phyloP scores from a whole-genome alignment of 2,888 invertebrate genomes.

The Branchipolynoe longqiensis region DNA sequence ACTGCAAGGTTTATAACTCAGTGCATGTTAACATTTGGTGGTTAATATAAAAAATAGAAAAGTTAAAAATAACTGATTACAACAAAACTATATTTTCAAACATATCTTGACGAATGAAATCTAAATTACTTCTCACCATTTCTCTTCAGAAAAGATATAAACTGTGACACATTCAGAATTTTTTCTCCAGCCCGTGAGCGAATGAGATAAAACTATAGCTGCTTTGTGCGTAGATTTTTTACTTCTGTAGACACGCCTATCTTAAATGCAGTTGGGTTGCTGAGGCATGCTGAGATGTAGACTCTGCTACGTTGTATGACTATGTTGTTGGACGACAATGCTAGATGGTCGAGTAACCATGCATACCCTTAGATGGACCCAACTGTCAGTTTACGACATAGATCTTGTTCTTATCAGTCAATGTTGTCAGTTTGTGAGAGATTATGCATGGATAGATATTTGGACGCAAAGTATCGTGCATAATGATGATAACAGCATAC shows the following conservation, averaged over 20 bases:
- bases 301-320: slow-evolving; percentile 34
- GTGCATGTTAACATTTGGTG: slow-evolving; percentile 51
- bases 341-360: neutral
- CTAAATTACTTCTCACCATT: too few species aligned
- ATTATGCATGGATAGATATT: slow-evolving; percentile 29
- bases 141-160: too few species aligned
- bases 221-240: slow-evolving; percentile 16
- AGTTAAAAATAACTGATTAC: too few species aligned
- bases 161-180: too few species aligned
- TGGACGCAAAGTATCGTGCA: neutral
- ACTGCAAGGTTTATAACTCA: slow-evolving; percentile 26
- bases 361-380: neutral
- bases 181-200: too few species aligned
- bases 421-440: slow-evolving; percentile 43
- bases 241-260: slow-evolving; percentile 11
- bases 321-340: slow-evolving; percentile 18
- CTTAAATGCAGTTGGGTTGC: neutral
- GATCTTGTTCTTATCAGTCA: slow-evolving; percentile 27
- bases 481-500: too few species aligned
- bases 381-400: slow-evolving; percentile 23
- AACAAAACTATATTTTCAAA: too few species aligned
- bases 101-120: too few species aligned
- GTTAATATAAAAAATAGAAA: neutral
- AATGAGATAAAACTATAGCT: too few species aligned
- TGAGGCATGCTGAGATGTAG: slow-evolving; percentile 35